Percentiles rank a stretch among this genome's conserved stretches.
Conservation (phyloP, 2,888 invertebrate species). For the Agonum fuliginosum region DNA sequence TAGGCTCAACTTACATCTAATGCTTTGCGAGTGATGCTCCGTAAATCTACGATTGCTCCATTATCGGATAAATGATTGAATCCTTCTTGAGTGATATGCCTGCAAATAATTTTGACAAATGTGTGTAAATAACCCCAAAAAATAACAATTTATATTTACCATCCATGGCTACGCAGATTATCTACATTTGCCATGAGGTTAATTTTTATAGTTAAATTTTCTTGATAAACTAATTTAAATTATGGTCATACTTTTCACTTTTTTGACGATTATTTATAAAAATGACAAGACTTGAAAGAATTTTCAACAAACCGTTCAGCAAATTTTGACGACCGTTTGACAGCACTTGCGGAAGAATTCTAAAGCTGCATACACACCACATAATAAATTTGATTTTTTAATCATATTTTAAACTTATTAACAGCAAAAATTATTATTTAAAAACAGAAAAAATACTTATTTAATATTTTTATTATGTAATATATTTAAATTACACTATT, state of each 20-base stretch:
- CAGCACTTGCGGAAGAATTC: background rate
- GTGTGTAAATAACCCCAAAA: slow-evolving; percentile 6
- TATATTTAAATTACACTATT: background rate
- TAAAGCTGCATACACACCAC: background rate
- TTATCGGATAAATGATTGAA: slow-evolving; percentile 80
- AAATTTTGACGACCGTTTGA: too few species aligned
- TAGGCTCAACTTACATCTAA: slow-evolving; percentile 79
- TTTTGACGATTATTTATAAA: slow-evolving; percentile 23
- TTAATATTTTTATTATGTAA: background rate
- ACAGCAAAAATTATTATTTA: background rate
- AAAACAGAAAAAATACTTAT: background rate
- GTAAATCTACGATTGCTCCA: slow-evolving; percentile 78
- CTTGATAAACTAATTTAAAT: background rate
- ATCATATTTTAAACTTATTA: background rate
- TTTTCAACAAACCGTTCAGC: slow-evolving; percentile 27
- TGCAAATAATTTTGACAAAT: slow-evolving; percentile 70
- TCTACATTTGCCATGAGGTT: slow-evolving; percentile 76
- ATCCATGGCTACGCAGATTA: slow-evolving; percentile 80
- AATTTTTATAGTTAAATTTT: background rate
- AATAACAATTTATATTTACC: slow-evolving; percentile 73
- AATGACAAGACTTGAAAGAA: slow-evolving; percentile 18
- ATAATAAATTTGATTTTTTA: background rate
- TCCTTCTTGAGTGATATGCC: slow-evolving; percentile 85
- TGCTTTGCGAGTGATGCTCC: slow-evolving; percentile 79
- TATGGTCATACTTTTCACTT: slow-evolving; percentile 16